A percentile compares a stretch with the other conserved stretches of the same genome.
Evolutionary conservation across 2,113 vertebrate species (phyloP).

Genomic region (Balaenoptera acutorostrata): DNA sequence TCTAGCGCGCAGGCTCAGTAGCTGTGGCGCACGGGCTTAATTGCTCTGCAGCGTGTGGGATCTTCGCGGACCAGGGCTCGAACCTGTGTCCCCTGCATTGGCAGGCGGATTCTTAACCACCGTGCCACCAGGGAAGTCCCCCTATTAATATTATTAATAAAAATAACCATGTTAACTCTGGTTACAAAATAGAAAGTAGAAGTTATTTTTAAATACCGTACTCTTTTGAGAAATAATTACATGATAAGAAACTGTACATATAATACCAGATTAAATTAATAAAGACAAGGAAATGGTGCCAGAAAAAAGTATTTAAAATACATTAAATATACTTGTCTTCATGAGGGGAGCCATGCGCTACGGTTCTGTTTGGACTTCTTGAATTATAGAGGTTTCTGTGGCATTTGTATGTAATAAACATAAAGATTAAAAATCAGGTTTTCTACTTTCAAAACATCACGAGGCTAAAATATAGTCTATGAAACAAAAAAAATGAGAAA

Average conservation of each 20-base stretch:
- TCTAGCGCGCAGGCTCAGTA: no score
- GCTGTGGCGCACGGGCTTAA: no score
- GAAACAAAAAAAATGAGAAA: background rate
- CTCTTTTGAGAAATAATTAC: background rate
- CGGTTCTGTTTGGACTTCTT: background rate
- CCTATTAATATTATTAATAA: background rate
- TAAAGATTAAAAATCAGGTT: background rate
- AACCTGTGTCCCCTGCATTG: no score
- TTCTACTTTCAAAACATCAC: background rate
- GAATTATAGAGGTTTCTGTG: background rate
- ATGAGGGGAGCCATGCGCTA: background rate
- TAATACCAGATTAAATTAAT: background rate
- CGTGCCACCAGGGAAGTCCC: no score
- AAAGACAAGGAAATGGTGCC: background rate
- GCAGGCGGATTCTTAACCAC: no score
- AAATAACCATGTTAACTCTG: background rate
- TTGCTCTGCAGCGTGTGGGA: no score
- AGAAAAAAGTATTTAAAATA: background rate
- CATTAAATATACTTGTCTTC: background rate
- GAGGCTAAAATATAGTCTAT: background rate
- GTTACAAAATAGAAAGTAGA: conserved; percentile 13
- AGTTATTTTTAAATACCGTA: background rate
- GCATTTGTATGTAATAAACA: background rate
- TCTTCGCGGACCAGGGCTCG: no score
- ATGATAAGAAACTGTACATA: background rate